Base-by-base conservation (phyloP, 2,113 vertebrate genomes). In the Peromyscus polionotus region DNA sequence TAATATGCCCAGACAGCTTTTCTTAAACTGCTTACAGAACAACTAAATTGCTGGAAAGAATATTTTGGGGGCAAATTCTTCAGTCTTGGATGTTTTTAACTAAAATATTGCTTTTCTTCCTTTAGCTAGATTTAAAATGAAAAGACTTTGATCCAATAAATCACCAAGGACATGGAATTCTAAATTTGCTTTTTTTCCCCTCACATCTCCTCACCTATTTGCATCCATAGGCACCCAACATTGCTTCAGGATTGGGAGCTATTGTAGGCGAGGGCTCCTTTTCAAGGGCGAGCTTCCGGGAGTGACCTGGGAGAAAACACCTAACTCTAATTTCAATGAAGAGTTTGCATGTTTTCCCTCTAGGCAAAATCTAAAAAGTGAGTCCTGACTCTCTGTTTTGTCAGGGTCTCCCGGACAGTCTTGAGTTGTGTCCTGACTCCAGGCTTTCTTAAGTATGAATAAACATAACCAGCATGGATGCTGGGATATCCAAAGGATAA, bases 51-150 rank as follows among this genome's bases (percentile, higher is more conserved):
- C 67, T 90, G 88, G 80, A 83, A 92, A 94, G 65, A 89, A 95
- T 91, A 33, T 88, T 84, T 83, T 31, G 8, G 63, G 63, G 39
- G 26, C 3, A 84, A 95, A 94, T 87, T 90, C 51, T 48, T 95
- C 11, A 5, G n/a, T 79, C 20, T 13, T 57, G 33, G 91, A 67
- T n/a, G 16, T 81, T 97, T 96, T 94, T 73, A 90, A 77, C 70
- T 85, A 93, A 96, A 95, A 72, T 51, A 70, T 77, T 77, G 14
- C 3, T 94, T 93, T 90, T 88, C 88, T 92, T 94, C 54, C 48
- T 68, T 93, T 85, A 75, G n/a, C 81, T 96, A 75, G 45, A 94
- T 94, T 97, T 90, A 73, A 68, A 95, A 88, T 73, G 92, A 70
- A 24, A 59, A 75, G 20, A 51, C 54, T 86, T 94, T 22, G 48